These are phyloP conservation scores for Muscicapa comitata DNA, from an alignment of 2,797 vertebrate genomes.

Conservation along the genomic window DNA sequence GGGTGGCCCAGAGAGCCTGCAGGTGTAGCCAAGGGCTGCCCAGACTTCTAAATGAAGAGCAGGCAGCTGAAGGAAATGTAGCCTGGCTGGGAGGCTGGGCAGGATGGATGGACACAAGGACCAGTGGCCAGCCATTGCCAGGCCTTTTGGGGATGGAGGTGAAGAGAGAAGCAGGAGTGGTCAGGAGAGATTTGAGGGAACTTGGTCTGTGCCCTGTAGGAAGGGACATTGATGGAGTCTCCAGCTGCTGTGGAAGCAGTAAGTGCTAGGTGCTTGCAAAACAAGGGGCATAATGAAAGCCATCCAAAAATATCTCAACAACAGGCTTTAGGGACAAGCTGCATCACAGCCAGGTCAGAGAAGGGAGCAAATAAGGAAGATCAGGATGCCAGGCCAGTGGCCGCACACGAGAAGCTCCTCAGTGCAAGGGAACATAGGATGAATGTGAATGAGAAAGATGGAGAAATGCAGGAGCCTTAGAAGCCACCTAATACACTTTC, in stretches of 20 bases:
- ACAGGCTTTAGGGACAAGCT: neutral
- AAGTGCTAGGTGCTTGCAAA: neutral
- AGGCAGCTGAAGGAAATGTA: neutral
- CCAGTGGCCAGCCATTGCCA: accelerated
- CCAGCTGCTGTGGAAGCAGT: neutral
- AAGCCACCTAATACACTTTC: neutral
- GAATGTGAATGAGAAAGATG: neutral
- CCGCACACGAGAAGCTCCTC: neutral
- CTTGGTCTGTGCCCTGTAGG: accelerated
- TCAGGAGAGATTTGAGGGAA: neutral
- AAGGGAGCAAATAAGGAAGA: neutral
- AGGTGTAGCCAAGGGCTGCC: neutral
- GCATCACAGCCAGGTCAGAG: neutral
- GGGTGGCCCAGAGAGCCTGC: neutral
- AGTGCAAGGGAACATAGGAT: neutral
- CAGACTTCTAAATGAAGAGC: accelerated
- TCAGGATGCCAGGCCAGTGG: neutral
- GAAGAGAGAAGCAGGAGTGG: accelerated
- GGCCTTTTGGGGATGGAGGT: neutral
- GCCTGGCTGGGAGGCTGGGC: neutral
- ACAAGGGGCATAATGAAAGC: neutral
- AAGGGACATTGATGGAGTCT: neutral
- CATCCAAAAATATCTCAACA: neutral
- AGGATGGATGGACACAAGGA: accelerated
- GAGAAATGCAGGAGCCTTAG: neutral